Conservation (phyloP, 2,113 vertebrate genomes). For the Lonchura striata region DNA sequence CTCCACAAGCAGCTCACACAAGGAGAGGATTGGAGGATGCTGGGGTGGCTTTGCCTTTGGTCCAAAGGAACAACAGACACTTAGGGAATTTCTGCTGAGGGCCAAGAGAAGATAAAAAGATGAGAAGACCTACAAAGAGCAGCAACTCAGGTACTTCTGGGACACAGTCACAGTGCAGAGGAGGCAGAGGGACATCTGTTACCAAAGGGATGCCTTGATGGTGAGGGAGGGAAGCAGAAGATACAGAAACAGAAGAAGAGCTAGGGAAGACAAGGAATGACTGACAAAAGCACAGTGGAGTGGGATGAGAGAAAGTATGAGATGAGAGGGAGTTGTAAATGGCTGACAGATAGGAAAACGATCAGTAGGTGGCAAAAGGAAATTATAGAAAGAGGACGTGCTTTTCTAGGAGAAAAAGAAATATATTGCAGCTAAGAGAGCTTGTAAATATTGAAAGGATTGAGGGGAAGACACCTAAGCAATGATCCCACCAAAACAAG, state of each 20-base stretch:
- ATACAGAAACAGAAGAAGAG: neutral
- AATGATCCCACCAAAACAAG: neutral
- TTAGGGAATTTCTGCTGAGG: neutral
- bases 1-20: neutral
- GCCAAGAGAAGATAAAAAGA: neutral
- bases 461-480: neutral
- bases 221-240: neutral
- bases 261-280: neutral
- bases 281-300: slow-evolving; percentile 52
- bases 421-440: neutral
- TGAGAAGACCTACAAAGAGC: neutral
- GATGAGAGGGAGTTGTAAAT: slow-evolving; percentile 35
- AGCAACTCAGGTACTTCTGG: neutral
- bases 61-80: neutral
- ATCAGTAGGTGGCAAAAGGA: slow-evolving; percentile 29
- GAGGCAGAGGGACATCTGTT: neutral
- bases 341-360: slow-evolving; percentile 16
- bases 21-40: neutral
- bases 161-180: neutral
- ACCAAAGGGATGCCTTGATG: neutral
- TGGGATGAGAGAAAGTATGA: slow-evolving; percentile 13
- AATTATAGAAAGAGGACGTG: slow-evolving; percentile 25
- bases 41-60: neutral
- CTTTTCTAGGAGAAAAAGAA: neutral
- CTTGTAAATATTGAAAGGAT: neutral